Conservation (phyloP, 2,888 invertebrate genomes). For the Agapetus fuscipes region DNA sequence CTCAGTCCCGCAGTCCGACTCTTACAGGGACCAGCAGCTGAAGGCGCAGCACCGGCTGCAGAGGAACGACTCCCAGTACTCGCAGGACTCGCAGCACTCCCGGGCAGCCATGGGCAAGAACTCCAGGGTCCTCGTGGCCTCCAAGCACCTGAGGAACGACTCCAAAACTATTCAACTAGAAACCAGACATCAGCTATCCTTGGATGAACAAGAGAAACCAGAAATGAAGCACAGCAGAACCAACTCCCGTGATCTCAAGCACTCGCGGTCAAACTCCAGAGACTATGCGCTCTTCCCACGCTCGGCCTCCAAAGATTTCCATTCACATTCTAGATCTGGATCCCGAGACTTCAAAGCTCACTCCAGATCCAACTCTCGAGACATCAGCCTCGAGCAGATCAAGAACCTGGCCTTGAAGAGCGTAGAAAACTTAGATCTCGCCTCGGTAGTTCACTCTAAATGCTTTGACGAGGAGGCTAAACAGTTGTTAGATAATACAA, state of each 20-base stretch:
- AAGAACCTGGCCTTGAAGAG: constrained; percentile 40
- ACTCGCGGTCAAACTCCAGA: constrained; percentile 29
- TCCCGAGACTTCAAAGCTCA: constrained; percentile 34
- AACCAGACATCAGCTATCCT: constrained; percentile 39
- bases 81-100: constrained; percentile 26
- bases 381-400: constrained; percentile 39
- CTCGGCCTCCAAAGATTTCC: constrained; percentile 25
- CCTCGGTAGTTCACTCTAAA: constrained; percentile 33
- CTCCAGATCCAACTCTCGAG: constrained; percentile 45
- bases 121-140: constrained; percentile 41
- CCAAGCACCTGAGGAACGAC: constrained; percentile 50
- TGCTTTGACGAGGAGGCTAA: constrained; percentile 40
- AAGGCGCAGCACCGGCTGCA: constrained; percentile 26
- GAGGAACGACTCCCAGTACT: constrained; percentile 39
- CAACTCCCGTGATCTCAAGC: constrained; percentile 33
- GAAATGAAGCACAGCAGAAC: constrained; percentile 32
- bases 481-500: constrained; percentile 34
- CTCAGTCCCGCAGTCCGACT: constrained; percentile 21
- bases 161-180: constrained; percentile 56
- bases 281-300: constrained; percentile 25
- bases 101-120: constrained; percentile 25
- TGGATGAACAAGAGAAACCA: constrained; percentile 29
- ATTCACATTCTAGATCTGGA: constrained; percentile 28
- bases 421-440: constrained; percentile 39
- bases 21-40: constrained; percentile 21